phyloP scores from a whole-genome alignment of 2,797 vertebrate genomes.

The Chiloscyllium punctatum region DNA sequence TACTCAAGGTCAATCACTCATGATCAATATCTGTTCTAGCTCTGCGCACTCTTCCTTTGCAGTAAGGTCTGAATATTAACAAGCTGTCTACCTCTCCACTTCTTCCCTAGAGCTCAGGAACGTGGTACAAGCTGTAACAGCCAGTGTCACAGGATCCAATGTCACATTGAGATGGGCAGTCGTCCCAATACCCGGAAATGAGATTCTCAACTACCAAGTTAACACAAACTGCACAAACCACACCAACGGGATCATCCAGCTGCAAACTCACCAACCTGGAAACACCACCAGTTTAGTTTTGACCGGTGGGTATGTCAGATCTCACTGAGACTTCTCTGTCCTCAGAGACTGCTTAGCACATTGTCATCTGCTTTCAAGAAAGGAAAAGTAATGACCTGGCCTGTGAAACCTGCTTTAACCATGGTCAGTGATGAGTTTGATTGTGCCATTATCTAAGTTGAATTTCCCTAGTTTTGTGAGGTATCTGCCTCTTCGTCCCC shows the following conservation, averaged over 20 bases:
- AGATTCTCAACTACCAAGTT: conserved; percentile 9
- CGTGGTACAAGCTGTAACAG: background rate
- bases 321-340: too few species aligned
- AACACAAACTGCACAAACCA: too few species aligned
- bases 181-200: background rate
- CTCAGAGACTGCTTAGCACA: too few species aligned
- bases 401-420: background rate
- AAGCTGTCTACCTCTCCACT: background rate
- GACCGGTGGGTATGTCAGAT: too few species aligned
- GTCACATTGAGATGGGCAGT: background rate
- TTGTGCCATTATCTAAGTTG: too few species aligned
- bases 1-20: background rate
- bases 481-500: background rate
- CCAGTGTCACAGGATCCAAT: background rate
- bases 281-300: too few species aligned
- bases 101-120: background rate
- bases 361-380: background rate
- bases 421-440: background rate
- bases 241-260: too few species aligned
- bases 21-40: background rate
- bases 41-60: background rate
- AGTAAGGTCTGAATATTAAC: background rate
- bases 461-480: background rate
- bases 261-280: too few species aligned
- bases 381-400: too few species aligned